Conservation (phyloP, 2,888 invertebrate genomes). For the Megamerina dolium region DNA sequence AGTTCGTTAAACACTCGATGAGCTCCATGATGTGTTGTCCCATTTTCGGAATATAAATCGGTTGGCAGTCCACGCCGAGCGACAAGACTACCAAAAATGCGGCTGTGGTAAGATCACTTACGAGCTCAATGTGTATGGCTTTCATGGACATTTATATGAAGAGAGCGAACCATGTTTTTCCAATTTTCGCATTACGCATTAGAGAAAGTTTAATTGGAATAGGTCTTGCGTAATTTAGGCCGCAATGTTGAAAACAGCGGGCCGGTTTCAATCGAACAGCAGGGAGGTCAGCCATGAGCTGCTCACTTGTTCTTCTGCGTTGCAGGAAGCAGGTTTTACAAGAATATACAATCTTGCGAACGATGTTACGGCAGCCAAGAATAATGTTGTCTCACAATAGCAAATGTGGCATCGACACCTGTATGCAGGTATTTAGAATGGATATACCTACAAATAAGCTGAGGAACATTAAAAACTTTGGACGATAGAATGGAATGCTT, state of each 20-base stretch:
- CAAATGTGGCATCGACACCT: constrained; percentile 4
- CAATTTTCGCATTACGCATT: too few relatives aligned
- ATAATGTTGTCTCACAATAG: background rate
- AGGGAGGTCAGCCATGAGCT: background rate
- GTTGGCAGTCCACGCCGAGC: too few relatives aligned
- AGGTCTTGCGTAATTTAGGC: too few relatives aligned
- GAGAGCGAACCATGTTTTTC: constrained; percentile 1
- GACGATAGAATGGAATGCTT: background rate
- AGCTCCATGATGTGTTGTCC: constrained; percentile 14
- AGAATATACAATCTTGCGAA: background rate
- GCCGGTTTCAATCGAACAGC: background rate
- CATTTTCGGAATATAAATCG: constrained; percentile 13
- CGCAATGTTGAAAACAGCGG: constrained; percentile 1
- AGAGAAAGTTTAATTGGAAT: too few relatives aligned
- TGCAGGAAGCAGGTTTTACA: too few relatives aligned
- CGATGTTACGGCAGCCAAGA: background rate
- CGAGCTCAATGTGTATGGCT: background rate
- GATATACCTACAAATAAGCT: constrained; percentile 1
- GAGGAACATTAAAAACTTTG: background rate
- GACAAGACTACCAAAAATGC: constrained; percentile 10
- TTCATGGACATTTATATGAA: background rate
- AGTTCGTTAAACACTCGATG: constrained; percentile 7
- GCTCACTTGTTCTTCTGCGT: background rate
- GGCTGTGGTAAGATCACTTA: constrained; percentile 13
- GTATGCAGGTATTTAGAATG: background rate